A percentile compares a stretch with the other conserved stretches of the same genome.
Evolutionary conservation across 2,797 vertebrate genomes (phyloP).

Genomic region (Syndactyla subalaris): DNA sequence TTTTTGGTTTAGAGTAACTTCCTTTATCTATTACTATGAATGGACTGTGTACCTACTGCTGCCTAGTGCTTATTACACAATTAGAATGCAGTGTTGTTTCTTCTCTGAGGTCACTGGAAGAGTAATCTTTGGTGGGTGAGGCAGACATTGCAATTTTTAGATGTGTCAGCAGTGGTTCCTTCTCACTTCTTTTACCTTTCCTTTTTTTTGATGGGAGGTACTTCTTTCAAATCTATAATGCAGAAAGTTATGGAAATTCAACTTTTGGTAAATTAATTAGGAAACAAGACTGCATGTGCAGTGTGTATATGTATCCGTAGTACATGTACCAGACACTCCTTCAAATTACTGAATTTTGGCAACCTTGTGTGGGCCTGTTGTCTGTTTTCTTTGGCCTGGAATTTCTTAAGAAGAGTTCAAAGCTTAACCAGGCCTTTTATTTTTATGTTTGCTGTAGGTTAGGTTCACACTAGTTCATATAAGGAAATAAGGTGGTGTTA

Average conservation of each 20-base stretch:
- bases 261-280: background rate
- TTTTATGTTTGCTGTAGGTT: background rate
- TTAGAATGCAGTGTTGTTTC: background rate
- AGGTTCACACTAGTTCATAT: background rate
- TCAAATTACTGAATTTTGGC: background rate
- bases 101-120: background rate
- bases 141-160: background rate
- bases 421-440: background rate
- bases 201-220: background rate
- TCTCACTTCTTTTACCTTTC: background rate
- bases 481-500: background rate
- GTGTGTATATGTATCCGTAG: background rate
- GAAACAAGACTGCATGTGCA: background rate
- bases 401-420: background rate
- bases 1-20: background rate
- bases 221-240: background rate
- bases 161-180: background rate
- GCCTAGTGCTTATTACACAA: background rate
- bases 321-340: background rate
- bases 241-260: background rate
- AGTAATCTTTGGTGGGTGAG: background rate
- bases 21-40: background rate
- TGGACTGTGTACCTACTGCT: background rate
- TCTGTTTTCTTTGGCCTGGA: background rate
- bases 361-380: background rate